Conservation (phyloP, 2,113 vertebrate species). For the Corythaeola cristata region DNA sequence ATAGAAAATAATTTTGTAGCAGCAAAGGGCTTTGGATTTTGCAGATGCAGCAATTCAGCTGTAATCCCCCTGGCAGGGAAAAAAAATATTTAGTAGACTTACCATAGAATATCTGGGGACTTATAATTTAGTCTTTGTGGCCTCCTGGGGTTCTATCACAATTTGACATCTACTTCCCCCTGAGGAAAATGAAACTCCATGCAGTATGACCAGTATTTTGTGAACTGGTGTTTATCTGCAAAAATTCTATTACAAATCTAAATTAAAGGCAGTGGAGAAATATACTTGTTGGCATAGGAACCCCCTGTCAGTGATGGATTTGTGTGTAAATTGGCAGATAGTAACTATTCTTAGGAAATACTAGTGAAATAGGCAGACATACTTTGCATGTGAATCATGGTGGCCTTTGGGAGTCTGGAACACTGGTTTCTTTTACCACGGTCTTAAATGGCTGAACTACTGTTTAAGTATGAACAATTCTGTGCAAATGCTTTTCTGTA, state of each 20-base stretch:
- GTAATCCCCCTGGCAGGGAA: not conserved
- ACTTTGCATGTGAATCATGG: slow-evolving; percentile 3
- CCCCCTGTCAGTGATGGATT: not conserved
- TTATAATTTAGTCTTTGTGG: slow-evolving; percentile 19
- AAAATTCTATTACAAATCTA: not conserved
- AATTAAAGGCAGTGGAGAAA: not conserved
- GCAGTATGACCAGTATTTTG: not conserved
- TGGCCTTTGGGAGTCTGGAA: not conserved
- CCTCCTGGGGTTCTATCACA: not conserved
- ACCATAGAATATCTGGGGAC: not conserved
- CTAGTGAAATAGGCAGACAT: not conserved
- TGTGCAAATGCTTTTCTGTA: not conserved
- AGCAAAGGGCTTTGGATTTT: slow-evolving; percentile 9
- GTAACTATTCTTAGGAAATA: not conserved
- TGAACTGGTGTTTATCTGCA: not conserved
- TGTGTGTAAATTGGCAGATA: slow-evolving; percentile 17
- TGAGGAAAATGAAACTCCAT: not conserved
- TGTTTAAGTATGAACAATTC: not conserved
- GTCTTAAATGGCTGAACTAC: not conserved
- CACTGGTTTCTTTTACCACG: not conserved
- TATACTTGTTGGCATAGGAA: not conserved
- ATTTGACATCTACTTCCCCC: slow-evolving; percentile 8
- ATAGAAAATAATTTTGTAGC: slow-evolving; percentile 32
- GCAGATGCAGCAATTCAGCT: not conserved
- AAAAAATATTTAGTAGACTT: not conserved